phyloP scores from a whole-genome alignment of 2,113 vertebrate genomes.

The Oostethus manadensis region DNA sequence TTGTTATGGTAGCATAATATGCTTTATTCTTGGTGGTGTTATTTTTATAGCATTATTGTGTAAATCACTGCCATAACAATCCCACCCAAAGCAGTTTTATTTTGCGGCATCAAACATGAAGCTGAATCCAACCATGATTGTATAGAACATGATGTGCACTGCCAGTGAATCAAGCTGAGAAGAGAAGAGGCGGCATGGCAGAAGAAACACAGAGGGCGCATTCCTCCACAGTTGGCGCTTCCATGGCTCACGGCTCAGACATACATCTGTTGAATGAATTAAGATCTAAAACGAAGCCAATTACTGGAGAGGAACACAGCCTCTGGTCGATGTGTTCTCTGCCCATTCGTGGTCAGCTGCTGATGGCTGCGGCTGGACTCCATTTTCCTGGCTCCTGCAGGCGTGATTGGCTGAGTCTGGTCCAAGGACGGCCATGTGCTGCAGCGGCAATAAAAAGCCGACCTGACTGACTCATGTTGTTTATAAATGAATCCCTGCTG shows the following conservation, averaged over 20 bases:
- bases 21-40: neutral
- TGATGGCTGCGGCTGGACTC: conserved; percentile 41
- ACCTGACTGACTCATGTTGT: conserved; percentile 59
- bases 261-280: conserved; percentile 62
- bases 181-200: conserved; percentile 10
- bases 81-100: neutral
- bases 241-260: conserved; percentile 47
- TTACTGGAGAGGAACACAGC: conserved; percentile 53
- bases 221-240: conserved; percentile 48
- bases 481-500: conserved; percentile 56
- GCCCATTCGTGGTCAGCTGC: conserved; percentile 46
- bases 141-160: conserved; percentile 12
- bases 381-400: conserved; percentile 30
- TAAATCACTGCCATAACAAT: neutral
- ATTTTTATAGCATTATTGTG: neutral
- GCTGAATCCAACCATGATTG: conserved; percentile 13
- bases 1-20: no score
- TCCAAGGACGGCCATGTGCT: conserved; percentile 56
- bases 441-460: conserved; percentile 47
- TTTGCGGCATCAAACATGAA: conserved; percentile 2
- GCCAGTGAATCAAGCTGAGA: conserved; percentile 26
- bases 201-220: conserved; percentile 34
- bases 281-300: conserved; percentile 56
- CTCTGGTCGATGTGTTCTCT: conserved; percentile 46
- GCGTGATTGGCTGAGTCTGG: conserved; percentile 45